Evolutionary conservation across 2,888 invertebrate genomes (phyloP).

Genomic region (Pachliopta kotzebuea): DNA sequence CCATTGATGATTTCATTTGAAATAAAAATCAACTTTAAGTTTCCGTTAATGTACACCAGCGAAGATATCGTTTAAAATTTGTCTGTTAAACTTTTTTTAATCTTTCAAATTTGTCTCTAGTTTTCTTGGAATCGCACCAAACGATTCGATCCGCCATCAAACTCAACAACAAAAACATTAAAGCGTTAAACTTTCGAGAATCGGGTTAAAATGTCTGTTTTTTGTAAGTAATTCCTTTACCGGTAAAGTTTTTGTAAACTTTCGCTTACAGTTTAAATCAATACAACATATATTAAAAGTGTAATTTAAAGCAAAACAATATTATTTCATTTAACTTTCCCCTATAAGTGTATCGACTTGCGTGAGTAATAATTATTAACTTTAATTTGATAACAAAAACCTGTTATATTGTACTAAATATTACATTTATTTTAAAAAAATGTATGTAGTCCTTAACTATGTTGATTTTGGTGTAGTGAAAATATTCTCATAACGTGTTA

Average conservation of each 20-base stretch:
- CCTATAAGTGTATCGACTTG: too few relatives aligned
- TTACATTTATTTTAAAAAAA: too few relatives aligned
- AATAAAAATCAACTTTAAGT: too few relatives aligned
- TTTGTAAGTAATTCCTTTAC: not conserved
- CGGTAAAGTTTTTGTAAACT: constrained; percentile 17
- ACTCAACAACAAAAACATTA: constrained; percentile 17
- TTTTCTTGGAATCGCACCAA: constrained; percentile 12
- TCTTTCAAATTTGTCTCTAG: constrained; percentile 7
- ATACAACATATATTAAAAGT: too few relatives aligned
- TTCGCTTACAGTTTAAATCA: not conserved
- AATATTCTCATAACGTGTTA: not conserved
- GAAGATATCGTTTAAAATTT: not conserved
- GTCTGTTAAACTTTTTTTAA: constrained; percentile 7
- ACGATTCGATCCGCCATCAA: constrained; percentile 12
- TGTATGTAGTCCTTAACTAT: too few relatives aligned
- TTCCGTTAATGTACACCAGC: too few relatives aligned
- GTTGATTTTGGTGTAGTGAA: not conserved
- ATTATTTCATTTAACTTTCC: too few relatives aligned
- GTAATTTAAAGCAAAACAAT: too few relatives aligned
- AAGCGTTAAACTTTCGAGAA: constrained; percentile 7
- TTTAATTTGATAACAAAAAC: too few relatives aligned
- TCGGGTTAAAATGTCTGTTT: constrained; percentile 6
- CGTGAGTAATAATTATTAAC: too few relatives aligned
- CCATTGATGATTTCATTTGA: too few relatives aligned
- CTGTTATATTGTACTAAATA: too few relatives aligned